These are phyloP conservation scores for Anodontia alba DNA, from an alignment of 2,888 invertebrate genomes.

Conservation along the genomic window DNA sequence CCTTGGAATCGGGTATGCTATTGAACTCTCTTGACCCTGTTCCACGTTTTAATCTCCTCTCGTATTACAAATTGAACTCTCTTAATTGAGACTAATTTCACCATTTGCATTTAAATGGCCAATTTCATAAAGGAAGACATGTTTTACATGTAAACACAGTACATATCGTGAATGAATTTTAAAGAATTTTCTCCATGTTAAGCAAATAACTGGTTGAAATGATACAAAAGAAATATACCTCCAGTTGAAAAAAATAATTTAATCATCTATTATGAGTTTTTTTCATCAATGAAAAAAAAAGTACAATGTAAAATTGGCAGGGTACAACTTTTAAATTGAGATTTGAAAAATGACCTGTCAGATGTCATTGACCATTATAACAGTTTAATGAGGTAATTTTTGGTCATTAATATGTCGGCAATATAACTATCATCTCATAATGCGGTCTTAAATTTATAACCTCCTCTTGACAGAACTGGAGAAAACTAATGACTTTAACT, in stretches of 20 bases:
- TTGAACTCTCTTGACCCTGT: background rate
- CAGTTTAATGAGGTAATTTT: slow-evolving; percentile 4
- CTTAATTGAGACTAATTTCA: background rate
- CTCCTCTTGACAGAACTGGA: background rate
- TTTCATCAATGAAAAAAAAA: too few species aligned
- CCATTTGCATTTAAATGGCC: background rate
- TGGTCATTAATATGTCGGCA: slow-evolving; percentile 6
- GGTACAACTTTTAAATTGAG: background rate
- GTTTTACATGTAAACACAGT: background rate
- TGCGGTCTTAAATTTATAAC: background rate
- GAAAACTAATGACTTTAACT: background rate
- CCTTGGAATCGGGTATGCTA: too few species aligned
- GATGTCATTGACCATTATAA: background rate
- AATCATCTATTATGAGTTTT: too few species aligned
- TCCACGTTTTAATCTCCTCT: background rate
- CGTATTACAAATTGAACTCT: background rate
- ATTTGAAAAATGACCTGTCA: slow-evolving; percentile 15
- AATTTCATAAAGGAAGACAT: background rate
- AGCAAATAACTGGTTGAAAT: too few species aligned
- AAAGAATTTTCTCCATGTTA: background rate
- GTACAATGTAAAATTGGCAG: too few species aligned
- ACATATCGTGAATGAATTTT: background rate
- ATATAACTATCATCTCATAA: slow-evolving; percentile 10
- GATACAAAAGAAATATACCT: too few species aligned
- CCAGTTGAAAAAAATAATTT: too few species aligned